Conservation (phyloP, 2,888 invertebrate species). For the Creontiades dilutus region DNA sequence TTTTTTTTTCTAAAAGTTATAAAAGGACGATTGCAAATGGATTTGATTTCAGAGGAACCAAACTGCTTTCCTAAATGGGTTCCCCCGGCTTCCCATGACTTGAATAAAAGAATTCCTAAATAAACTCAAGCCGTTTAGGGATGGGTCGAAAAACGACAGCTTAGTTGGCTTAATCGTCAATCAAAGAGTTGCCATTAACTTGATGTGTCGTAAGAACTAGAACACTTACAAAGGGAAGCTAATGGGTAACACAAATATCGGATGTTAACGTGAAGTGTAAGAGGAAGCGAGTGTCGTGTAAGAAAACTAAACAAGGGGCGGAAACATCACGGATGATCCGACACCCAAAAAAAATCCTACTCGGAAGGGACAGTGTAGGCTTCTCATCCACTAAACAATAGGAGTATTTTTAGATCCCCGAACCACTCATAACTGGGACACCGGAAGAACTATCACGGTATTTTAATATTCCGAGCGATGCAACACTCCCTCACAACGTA, state of each 20-base stretch:
- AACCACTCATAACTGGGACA: slow-evolving; percentile 58
- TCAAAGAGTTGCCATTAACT: too few species aligned
- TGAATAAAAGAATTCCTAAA: too few species aligned
- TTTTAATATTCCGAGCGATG: slow-evolving; percentile 37
- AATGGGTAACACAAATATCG: slow-evolving; percentile 46
- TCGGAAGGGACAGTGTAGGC: slow-evolving; percentile 59
- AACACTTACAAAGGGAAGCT: neutral
- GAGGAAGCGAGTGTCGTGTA: slow-evolving; percentile 46
- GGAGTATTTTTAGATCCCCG: slow-evolving; percentile 59
- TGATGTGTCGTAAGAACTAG: neutral
- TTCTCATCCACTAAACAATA: slow-evolving; percentile 58
- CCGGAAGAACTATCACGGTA: slow-evolving; percentile 6
- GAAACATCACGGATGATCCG: slow-evolving; percentile 56
- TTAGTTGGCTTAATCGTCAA: too few species aligned
- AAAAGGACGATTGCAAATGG: too few species aligned
- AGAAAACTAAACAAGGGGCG: slow-evolving; percentile 50
- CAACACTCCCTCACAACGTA: neutral
- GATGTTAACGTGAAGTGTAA: slow-evolving; percentile 25
- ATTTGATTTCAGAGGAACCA: too few species aligned
- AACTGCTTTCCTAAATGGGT: too few species aligned
- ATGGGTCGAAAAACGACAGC: too few species aligned
- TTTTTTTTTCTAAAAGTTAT: too few species aligned
- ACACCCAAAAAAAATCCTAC: slow-evolving; percentile 1
- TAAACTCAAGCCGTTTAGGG: too few species aligned
- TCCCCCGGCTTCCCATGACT: too few species aligned